These are phyloP conservation scores for Microcebus griseorufus DNA, from an alignment of 2,113 vertebrate species.

Conservation along the genomic window DNA sequence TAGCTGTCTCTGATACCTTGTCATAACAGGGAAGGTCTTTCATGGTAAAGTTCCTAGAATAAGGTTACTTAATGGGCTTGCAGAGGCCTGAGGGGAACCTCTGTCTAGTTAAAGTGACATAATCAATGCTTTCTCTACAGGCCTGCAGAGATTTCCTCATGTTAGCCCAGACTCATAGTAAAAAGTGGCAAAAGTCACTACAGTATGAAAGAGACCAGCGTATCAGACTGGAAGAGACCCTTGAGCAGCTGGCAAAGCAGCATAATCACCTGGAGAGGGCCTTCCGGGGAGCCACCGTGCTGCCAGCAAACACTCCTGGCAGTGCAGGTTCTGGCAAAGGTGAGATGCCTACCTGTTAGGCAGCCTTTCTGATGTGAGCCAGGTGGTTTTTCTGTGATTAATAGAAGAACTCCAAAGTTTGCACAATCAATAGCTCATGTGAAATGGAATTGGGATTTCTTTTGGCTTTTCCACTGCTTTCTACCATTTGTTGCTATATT, in stretches of 20 bases:
- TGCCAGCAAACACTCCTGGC: slow-evolving; percentile 86
- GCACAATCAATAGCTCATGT: rapidly evolving
- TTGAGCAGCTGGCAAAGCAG: slow-evolving; percentile 98
- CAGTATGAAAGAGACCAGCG: slow-evolving; percentile 95
- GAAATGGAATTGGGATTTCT: neutral
- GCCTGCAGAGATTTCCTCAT: slow-evolving; percentile 95
- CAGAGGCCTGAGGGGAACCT: neutral
- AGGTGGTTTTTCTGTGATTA: no score
- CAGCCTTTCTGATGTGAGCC: rapidly evolving
- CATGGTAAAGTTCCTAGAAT: neutral
- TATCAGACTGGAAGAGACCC: slow-evolving; percentile 95
- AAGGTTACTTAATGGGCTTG: neutral
- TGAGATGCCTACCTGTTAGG: neutral
- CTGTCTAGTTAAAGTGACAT: neutral
- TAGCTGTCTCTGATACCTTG: neutral
- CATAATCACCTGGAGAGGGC: slow-evolving; percentile 97
- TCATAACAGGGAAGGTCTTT: neutral
- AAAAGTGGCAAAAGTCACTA: slow-evolving; percentile 96
- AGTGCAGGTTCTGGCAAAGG: slow-evolving; percentile 87
- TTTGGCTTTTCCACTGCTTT: neutral
- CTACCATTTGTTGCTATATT: neutral
- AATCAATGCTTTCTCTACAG: slow-evolving; percentile 66
- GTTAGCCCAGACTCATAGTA: slow-evolving; percentile 94
- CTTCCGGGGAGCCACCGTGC: slow-evolving; percentile 94
- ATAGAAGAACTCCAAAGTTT: neutral